Evolutionary conservation across 2,113 vertebrate genomes (phyloP).

Genomic region (Daboia siamensis): DNA sequence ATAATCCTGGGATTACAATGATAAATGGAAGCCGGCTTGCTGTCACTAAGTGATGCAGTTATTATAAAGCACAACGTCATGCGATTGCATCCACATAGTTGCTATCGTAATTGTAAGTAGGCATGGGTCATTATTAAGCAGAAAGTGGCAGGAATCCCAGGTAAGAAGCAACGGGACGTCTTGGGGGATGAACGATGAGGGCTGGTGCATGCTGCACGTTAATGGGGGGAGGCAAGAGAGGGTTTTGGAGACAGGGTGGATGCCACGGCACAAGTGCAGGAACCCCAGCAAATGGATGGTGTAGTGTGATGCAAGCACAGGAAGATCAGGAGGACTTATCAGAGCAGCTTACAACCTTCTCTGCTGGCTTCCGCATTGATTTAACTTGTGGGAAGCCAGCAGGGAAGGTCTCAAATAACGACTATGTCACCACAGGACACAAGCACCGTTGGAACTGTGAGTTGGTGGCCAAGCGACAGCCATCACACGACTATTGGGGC

Average conservation of each 20-base stretch:
- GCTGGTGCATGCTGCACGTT: not conserved
- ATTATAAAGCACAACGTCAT: not conserved
- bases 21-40: not conserved
- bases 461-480: not conserved
- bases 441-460: not conserved
- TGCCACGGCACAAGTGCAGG: not conserved
- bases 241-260: not conserved
- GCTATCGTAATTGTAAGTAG: not conserved
- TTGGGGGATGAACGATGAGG: not conserved
- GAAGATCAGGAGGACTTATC: not conserved
- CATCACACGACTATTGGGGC: not conserved
- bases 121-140: not conserved
- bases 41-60: not conserved
- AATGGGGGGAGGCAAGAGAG: not conserved
- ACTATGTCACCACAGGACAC: not conserved
- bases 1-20: not conserved
- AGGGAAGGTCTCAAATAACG: not conserved
- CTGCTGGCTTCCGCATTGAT: not conserved
- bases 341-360: not conserved
- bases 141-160: not conserved
- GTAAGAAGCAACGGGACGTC: not conserved
- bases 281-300: not conserved
- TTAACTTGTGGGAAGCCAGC: not conserved
- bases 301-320: not conserved
- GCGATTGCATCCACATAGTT: not conserved